phyloP scores from a whole-genome alignment of 2,797 vertebrate genomes.

The Falco peregrinus region DNA sequence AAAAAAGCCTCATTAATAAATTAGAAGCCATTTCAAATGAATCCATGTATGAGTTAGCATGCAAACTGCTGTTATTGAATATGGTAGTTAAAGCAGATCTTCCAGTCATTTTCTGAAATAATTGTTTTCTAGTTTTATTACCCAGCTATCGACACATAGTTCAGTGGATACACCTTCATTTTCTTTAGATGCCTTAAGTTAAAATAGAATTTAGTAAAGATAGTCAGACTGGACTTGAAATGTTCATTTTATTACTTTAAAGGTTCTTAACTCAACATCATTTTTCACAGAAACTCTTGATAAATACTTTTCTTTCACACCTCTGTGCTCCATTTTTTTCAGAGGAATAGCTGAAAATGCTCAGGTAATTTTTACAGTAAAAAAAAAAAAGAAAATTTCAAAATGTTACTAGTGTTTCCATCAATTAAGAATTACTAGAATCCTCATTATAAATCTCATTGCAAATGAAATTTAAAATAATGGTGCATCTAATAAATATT shows the following conservation, averaged over 20 bases:
- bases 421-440: not conserved
- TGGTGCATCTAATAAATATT: not conserved
- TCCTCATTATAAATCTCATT: not conserved
- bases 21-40: conserved; percentile 36
- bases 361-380: not conserved
- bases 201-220: not conserved
- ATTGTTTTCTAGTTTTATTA: conserved; percentile 9
- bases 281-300: not conserved
- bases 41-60: not conserved
- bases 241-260: not conserved
- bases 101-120: conserved; percentile 1
- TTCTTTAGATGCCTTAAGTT: not conserved
- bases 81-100: not conserved
- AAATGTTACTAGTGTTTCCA: not conserved
- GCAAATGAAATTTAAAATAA: not conserved
- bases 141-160: not conserved
- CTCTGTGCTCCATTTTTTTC: not conserved
- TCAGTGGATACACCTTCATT: not conserved
- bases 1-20: conserved; percentile 56
- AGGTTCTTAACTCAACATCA: not conserved
- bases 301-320: conserved; percentile 7
- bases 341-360: conserved; percentile 12
- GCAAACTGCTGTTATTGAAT: conserved; percentile 21
- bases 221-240: not conserved
- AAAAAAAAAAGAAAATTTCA: not conserved